Evolutionary conservation across 1,140 invertebrate species (phyloP).

Genomic region (Chrysopa pallens): DNA sequence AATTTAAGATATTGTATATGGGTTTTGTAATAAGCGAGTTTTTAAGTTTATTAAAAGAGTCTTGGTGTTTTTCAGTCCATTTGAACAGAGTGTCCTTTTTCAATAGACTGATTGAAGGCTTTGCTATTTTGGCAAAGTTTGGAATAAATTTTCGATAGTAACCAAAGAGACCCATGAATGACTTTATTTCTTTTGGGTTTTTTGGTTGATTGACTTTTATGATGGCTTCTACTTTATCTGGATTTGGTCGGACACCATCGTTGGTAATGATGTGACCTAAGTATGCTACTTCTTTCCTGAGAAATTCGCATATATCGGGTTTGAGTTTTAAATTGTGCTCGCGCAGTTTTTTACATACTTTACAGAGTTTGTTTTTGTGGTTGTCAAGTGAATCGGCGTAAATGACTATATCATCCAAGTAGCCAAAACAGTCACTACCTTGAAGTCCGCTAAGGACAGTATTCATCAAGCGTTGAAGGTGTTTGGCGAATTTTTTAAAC

Average conservation of each 20-base stretch:
- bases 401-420: conserved; percentile 24
- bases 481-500: conserved; percentile 4
- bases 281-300: conserved; percentile 18
- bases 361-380: conserved; percentile 14
- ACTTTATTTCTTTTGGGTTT: conserved; percentile 15
- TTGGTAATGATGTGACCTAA: conserved; percentile 20
- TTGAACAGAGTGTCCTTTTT: conserved; percentile 5
- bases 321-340: conserved; percentile 19
- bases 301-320: conserved; percentile 23
- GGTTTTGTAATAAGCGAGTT: too few relatives aligned
- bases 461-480: conserved; percentile 17
- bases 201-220: conserved; percentile 16
- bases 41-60: conserved; percentile 21
- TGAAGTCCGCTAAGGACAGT: conserved; percentile 11
- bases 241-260: conserved; percentile 20
- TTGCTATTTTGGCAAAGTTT: conserved; percentile 9
- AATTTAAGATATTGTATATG: conserved; percentile 20
- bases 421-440: conserved; percentile 15
- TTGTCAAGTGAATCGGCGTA: conserved; percentile 16
- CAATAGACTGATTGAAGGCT: conserved; percentile 9
- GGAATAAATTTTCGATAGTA: conserved; percentile 13
- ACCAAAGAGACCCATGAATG: too few relatives aligned
- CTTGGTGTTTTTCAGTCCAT: conserved; percentile 6
- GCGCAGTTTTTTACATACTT: conserved; percentile 14
- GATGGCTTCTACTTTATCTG: conserved; percentile 17